Percentiles rank a stretch among this genome's conserved stretches.
These are phyloP conservation scores for Drosophila tanythrix DNA, from an alignment of 2,888 invertebrate species.

Conservation along the genomic window DNA sequence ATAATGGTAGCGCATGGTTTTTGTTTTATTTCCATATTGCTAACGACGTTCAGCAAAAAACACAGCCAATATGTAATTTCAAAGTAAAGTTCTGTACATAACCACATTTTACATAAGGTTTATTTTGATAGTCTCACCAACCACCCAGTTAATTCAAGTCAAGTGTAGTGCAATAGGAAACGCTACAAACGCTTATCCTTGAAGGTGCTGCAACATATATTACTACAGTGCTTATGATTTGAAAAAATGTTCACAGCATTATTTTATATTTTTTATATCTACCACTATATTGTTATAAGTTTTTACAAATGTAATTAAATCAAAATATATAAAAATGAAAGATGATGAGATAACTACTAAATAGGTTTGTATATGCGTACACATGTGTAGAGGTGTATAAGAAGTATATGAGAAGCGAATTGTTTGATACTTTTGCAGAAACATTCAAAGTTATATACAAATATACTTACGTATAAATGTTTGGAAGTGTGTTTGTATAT, in stretches of 20 bases:
- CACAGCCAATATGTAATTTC: not conserved
- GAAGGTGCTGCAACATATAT: not conserved
- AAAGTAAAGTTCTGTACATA: not conserved
- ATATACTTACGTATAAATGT: conserved; percentile 1
- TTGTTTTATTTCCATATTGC: not conserved
- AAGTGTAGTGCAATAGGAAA: not conserved
- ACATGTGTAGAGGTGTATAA: not conserved
- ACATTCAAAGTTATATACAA: not conserved
- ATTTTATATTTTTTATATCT: not conserved
- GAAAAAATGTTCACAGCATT: not conserved
- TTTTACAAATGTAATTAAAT: not conserved
- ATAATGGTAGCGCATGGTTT: not conserved
- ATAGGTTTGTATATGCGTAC: not conserved
- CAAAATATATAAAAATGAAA: not conserved
- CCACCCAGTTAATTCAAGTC: not conserved
- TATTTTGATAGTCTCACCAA: not conserved
- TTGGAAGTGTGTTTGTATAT: conserved; percentile 1
- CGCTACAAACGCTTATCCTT: not conserved
- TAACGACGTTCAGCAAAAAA: not conserved
- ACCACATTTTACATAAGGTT: not conserved
- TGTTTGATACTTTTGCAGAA: not conserved
- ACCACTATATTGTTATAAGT: not conserved
- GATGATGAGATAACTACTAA: not conserved
- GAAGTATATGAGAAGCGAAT: not conserved
- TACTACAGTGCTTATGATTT: not conserved